These are phyloP conservation scores for Mormyrus iriodes DNA, from an alignment of 2,113 vertebrate species.

Conservation along the genomic window DNA sequence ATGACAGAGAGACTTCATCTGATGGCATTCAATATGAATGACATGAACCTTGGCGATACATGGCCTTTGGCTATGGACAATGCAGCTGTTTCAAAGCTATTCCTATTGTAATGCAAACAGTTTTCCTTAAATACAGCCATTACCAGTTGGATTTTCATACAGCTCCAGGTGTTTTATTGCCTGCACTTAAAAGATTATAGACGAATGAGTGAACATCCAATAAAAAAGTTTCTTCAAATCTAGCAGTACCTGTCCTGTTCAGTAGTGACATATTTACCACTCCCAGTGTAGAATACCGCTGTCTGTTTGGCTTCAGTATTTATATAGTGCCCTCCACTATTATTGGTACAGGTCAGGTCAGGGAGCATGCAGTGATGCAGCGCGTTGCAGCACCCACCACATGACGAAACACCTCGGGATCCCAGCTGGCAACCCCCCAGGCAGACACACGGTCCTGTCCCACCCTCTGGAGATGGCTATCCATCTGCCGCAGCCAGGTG, in stretches of 20 bases:
- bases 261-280: not conserved
- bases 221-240: not conserved
- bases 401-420: no score
- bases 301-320: not conserved
- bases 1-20: conserved; percentile 26
- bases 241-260: not conserved
- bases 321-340: no score
- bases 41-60: not conserved
- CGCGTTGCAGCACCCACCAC: no score
- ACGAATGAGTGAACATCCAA: not conserved
- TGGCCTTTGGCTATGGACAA: not conserved
- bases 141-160: not conserved
- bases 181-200: not conserved
- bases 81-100: not conserved
- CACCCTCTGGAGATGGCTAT: no score
- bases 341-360: no score
- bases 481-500: no score
- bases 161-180: not conserved
- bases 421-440: no score
- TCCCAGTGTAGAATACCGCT: not conserved
- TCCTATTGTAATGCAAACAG: not conserved
- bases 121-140: not conserved
- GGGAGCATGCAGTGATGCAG: no score
- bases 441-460: no score
- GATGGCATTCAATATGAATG: not conserved